Percentiles rank a stretch among this genome's conserved stretches.
Conservation (phyloP, 2,888 invertebrate genomes). For the Embidobia sp. region DNA sequence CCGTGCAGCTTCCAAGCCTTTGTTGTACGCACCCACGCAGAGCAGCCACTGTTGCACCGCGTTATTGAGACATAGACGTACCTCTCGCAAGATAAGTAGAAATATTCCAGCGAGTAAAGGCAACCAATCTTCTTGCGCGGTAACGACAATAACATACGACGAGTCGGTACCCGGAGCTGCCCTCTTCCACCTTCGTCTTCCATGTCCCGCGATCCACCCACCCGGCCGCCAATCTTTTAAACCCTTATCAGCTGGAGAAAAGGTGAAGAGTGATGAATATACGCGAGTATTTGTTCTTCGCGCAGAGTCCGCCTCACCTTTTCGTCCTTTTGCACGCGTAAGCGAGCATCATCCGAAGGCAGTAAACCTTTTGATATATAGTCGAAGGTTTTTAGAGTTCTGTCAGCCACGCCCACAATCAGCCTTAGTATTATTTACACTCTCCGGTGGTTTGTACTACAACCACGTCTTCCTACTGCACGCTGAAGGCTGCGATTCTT, state of each 20-base stretch:
- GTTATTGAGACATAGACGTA: slow-evolving; percentile 76
- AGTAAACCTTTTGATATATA: slow-evolving; percentile 82
- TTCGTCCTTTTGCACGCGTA: slow-evolving; percentile 66
- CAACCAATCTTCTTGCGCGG: slow-evolving; percentile 72
- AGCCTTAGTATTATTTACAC: slow-evolving; percentile 82
- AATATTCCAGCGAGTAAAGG: slow-evolving; percentile 67
- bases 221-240: slow-evolving; percentile 54
- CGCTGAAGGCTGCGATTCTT: slow-evolving; percentile 49
- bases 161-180: slow-evolving; percentile 45
- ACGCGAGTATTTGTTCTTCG: slow-evolving; percentile 76
- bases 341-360: slow-evolving; percentile 78
- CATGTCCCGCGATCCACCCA: slow-evolving; percentile 59
- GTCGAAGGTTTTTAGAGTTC: slow-evolving; percentile 82
- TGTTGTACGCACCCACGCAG: slow-evolving; percentile 66
- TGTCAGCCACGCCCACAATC: slow-evolving; percentile 82
- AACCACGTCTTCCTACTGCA: slow-evolving; percentile 66
- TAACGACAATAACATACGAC: slow-evolving; percentile 70
- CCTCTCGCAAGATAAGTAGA: slow-evolving; percentile 72
- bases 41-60: slow-evolving; percentile 67
- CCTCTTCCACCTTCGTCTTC: slow-evolving; percentile 53
- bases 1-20: slow-evolving; percentile 65
- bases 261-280: slow-evolving; percentile 65
- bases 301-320: slow-evolving; percentile 47
- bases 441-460: slow-evolving; percentile 73
- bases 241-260: slow-evolving; percentile 62